Conservation (phyloP, 2,797 vertebrate genomes). For the Staurois parvus region DNA sequence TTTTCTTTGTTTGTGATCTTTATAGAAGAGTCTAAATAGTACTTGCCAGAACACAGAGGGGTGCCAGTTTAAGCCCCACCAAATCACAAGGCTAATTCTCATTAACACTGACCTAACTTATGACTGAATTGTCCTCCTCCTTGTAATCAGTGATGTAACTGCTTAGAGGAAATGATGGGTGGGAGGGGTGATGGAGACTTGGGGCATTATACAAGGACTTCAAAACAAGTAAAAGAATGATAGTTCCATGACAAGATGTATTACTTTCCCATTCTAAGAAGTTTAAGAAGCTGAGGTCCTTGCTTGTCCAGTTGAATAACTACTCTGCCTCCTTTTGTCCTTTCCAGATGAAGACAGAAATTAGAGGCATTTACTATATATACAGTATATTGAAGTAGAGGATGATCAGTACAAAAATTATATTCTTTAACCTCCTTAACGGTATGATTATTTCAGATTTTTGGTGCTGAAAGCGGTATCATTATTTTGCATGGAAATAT, state of each 20-base stretch:
- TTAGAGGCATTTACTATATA: not conserved
- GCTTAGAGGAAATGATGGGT: slow-evolving; percentile 67
- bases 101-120: slow-evolving; percentile 94
- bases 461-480: no score
- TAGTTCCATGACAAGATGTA: slow-evolving; percentile 42
- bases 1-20: slow-evolving; percentile 86
- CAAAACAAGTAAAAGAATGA: slow-evolving; percentile 61
- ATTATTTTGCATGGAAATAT: no score
- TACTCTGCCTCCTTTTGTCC: slow-evolving; percentile 40
- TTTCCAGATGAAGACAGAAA: slow-evolving; percentile 44
- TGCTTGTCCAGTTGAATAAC: slow-evolving; percentile 62
- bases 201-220: not conserved
- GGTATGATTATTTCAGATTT: no score
- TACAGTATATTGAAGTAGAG: not conserved
- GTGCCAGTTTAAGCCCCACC: slow-evolving; percentile 73
- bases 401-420: no score
- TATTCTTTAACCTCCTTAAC: no score
- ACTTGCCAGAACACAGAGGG: slow-evolving; percentile 84
- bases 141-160: slow-evolving; percentile 89
- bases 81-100: slow-evolving; percentile 82
- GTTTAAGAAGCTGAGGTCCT: slow-evolving; percentile 62
- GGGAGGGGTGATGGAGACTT: slow-evolving; percentile 55
- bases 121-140: slow-evolving; percentile 84
- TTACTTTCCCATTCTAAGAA: slow-evolving; percentile 53
- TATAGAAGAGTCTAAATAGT: slow-evolving; percentile 79